Percentiles rank a stretch among this genome's conserved stretches.
These are phyloP conservation scores for Apodemia arnacis DNA, from an alignment of 2,888 invertebrate species.

Conservation along the genomic window DNA sequence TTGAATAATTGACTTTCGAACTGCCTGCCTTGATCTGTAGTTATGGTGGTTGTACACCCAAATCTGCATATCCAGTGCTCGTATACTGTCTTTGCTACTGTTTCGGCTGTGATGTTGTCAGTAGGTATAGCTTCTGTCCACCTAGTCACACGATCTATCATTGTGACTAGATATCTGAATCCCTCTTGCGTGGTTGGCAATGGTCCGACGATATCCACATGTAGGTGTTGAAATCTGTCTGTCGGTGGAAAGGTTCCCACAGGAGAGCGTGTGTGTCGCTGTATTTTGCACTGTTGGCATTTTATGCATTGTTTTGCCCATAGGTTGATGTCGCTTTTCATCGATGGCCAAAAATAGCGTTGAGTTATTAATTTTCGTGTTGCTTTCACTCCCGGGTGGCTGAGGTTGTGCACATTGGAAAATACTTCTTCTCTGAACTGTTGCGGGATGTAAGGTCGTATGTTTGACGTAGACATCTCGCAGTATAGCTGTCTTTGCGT, in stretches of 20 bases:
- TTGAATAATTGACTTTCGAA: no score
- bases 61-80: neutral
- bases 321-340: no score
- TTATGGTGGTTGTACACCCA: neutral
- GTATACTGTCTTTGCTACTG: neutral
- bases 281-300: neutral
- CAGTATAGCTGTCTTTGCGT: neutral
- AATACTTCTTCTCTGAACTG: neutral
- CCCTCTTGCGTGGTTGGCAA: neutral
- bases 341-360: neutral
- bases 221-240: neutral
- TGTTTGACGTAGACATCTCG: neutral
- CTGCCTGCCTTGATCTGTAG: no score
- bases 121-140: slow-evolving; percentile 18
- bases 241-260: slow-evolving; percentile 7
- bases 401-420: neutral
- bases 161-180: neutral
- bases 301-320: no score
- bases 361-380: neutral
- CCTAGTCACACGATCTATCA: slow-evolving; percentile 12
- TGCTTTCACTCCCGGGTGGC: neutral
- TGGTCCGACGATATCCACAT: slow-evolving; percentile 17
- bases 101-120: neutral
- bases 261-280: neutral
- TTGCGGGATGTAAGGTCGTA: slow-evolving; percentile 15